Base-by-base conservation (phyloP, 2,888 invertebrate genomes). In the Globia sparganii region DNA sequence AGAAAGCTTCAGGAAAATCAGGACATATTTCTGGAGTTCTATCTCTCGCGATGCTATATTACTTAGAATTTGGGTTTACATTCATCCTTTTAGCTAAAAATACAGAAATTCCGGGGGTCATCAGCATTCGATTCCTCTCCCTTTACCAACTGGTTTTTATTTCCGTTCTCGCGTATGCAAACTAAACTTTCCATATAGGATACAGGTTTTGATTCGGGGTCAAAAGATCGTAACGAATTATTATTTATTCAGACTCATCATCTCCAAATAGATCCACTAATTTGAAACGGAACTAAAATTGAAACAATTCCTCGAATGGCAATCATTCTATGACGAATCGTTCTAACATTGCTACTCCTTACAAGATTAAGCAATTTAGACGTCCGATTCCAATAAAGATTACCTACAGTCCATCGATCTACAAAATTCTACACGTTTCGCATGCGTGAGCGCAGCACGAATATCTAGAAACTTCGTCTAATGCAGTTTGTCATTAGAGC, bases 391-490 rank as follows among this genome's bases (percentile, higher is more conserved):
- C 13, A 62, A 71, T 64, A 79, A 66, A 69, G 34, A 61, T 80
- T 65, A 75, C 49, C 25, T 34, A 34, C 31, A 75, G 62, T 56
- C 13, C 61, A 68, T 77, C 18, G 59, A 64, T 81, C 75, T 82
- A 82, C 79, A 79, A 82, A 75, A 77, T 59, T 68, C 79, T 62
- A 69, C 62, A 49, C 58, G 67, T 73, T 62, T 66, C 43, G 40
- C 67, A 68, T 77, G 77, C 73, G 18, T 18, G 56, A 75, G 83
- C 65, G 78, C 75, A 69, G 11, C 56, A 56, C 43, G n/a, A 74
- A 66, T 66, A 68, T 64, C 84, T 80, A 80, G 86, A 86, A 85
- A 84, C 82, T 62, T 65, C 49, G 67, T 43, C 25, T 31, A 34
- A 43, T 72, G 71, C 75, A 77, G 77, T 71, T 69, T 69, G 75